phyloP scores from a whole-genome alignment of 2,888 invertebrate species.

The Nudaria mundana region DNA sequence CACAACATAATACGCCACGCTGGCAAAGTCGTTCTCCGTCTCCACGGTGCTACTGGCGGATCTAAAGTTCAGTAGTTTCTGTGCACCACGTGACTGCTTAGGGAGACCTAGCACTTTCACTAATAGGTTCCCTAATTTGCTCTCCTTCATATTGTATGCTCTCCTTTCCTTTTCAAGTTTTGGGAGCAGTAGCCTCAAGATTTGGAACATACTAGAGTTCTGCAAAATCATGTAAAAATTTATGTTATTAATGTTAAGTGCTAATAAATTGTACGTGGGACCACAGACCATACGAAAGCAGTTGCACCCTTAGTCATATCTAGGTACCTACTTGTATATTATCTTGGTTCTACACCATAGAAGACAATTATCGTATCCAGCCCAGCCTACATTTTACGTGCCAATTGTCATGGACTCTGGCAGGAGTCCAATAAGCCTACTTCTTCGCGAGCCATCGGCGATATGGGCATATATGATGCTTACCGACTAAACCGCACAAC shows the following conservation, averaged over 20 bases:
- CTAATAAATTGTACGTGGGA: no score
- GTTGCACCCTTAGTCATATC: no score
- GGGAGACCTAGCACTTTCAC: constrained; percentile 89
- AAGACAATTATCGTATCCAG: no score
- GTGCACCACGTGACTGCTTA: constrained; percentile 77
- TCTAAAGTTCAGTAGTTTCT: constrained; percentile 65
- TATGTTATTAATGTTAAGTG: background rate
- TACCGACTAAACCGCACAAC: no score
- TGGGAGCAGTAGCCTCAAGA: constrained; percentile 90
- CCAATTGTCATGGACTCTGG: no score
- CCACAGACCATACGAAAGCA: no score
- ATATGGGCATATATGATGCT: no score
- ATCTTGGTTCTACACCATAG: no score
- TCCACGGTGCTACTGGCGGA: constrained; percentile 72
- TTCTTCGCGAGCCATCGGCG: no score
- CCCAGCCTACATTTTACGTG: no score
- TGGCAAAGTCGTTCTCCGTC: constrained; percentile 88
- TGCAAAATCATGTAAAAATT: constrained; percentile 44
- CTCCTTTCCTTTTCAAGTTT: constrained; percentile 88
- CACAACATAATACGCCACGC: constrained; percentile 87
- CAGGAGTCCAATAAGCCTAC: no score
- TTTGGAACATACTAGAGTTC: constrained; percentile 84
- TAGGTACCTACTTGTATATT: no score
- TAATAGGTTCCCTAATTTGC: constrained; percentile 86
- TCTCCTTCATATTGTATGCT: constrained; percentile 91